Base-by-base conservation (phyloP, 2,113 vertebrate genomes). In the Pangasianodon gigas region DNA sequence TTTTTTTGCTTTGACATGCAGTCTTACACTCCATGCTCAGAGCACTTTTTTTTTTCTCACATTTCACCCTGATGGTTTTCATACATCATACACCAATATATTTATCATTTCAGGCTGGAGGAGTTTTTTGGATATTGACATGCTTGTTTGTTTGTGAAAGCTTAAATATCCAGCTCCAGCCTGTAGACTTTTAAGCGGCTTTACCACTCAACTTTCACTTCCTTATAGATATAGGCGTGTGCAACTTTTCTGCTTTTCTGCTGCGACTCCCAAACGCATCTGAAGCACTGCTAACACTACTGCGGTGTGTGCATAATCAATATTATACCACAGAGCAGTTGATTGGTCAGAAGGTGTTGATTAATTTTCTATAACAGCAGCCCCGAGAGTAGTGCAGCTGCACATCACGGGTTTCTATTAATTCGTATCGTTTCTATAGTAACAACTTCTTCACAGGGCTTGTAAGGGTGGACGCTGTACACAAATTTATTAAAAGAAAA, bases 141-240 rank as follows among this genome's bases (percentile, higher is more conserved):
- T 2, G 19, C 71, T 69, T 32, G 26, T 51, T 71, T 71, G 41
- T 56, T 56, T 24, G 4, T 41, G 52, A 83, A 58, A 51, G 60
- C 58, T 32, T 69, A 51, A 41, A 86, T 21, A 86, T 74, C 85
- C 85, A 75, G 67, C 26, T 56, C 1, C 21, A 86, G 16, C 48
- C 71, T n/a, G 71, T 58, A 77, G 52, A 87, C 52, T 79, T 87
- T 6, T 87, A 87, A 79, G 54, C 37, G 41, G 71, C 71, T 87
- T 87, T 74, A 58, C 7, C 62, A 52, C 16, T 37, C 32, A 41
- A 69, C 71, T 87, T 87, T 87, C 86, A 87, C 86, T 87, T 87
- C 86, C 86, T 87, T 79, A 7, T 87, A 87, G 71, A n/a, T 46
- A 60, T 11, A 87, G 86, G 86, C 86, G 71, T 87, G 86, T 87